phyloP scores from a whole-genome alignment of 2,113 vertebrate genomes.

The Rostratula benghalensis region DNA sequence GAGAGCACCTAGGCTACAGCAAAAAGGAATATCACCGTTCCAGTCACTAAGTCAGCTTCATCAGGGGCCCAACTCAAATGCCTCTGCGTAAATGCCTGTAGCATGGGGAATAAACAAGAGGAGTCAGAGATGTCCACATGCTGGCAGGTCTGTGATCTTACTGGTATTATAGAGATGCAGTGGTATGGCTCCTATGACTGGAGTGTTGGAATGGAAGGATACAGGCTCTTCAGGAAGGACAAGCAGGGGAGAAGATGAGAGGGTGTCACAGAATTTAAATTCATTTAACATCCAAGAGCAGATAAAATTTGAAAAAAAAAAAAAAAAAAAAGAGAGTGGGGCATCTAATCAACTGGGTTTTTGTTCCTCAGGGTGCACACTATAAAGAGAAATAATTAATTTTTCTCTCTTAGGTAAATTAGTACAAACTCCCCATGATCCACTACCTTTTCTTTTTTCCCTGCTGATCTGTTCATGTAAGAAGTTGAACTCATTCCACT shows the following conservation, averaged over 20 bases:
- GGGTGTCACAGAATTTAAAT: background rate
- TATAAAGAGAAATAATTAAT: background rate
- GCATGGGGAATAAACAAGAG: background rate
- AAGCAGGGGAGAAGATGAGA: background rate
- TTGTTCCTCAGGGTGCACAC: background rate
- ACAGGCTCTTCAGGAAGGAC: background rate
- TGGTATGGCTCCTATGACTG: background rate
- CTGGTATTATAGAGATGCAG: background rate
- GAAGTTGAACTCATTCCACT: background rate
- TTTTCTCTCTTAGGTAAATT: conserved; percentile 9
- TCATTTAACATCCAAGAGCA: background rate
- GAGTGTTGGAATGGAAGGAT: background rate
- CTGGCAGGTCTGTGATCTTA: too few relatives aligned
- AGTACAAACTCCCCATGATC: background rate
- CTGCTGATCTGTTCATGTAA: background rate
- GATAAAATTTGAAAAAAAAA: background rate
- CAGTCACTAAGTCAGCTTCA: background rate
- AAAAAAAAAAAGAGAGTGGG: background rate
- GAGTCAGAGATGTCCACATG: background rate
- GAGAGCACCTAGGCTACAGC: background rate
- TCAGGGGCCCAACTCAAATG: background rate
- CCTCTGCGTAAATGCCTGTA: background rate
- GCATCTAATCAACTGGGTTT: background rate
- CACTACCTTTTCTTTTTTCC: background rate
- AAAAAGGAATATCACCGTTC: background rate